phyloP scores from a whole-genome alignment of 2,113 vertebrate species.

The Pyrgilauda ruficollis region DNA sequence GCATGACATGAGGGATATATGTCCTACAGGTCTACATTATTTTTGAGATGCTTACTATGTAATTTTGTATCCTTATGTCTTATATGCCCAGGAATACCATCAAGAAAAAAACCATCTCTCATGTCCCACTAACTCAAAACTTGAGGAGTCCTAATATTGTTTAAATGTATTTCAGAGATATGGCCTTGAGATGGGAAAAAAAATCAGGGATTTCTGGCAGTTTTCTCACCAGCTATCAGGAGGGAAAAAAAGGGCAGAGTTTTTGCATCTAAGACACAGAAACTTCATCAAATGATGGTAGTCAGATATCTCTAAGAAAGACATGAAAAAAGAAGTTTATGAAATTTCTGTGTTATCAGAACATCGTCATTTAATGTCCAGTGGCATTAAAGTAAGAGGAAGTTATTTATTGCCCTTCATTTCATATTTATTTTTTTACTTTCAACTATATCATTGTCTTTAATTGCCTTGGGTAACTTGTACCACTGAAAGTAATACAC shows the following conservation, averaged over 20 bases:
- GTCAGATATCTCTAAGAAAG: neutral
- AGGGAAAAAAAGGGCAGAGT: neutral
- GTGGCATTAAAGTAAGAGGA: neutral
- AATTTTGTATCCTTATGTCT: neutral
- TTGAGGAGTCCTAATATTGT: neutral
- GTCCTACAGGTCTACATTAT: neutral
- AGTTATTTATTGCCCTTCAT: neutral
- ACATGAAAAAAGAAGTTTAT: neutral
- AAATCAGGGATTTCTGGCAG: neutral
- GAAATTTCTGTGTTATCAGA: neutral
- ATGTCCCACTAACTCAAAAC: neutral
- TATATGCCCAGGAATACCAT: neutral
- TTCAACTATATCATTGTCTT: neutral
- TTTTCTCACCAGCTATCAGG: neutral
- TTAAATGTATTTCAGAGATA: neutral
- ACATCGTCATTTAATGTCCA: neutral
- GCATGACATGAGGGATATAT: neutral
- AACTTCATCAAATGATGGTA: neutral
- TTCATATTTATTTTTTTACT: neutral
- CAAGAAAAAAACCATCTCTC: neutral
- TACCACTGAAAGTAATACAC: neutral
- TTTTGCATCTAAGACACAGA: neutral
- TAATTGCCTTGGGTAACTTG: neutral
- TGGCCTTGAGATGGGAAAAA: neutral
- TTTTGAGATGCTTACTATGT: neutral